These are phyloP conservation scores for Drosophila fungiperda DNA, from an alignment of 2,888 invertebrate genomes.

Conservation along the genomic window DNA sequence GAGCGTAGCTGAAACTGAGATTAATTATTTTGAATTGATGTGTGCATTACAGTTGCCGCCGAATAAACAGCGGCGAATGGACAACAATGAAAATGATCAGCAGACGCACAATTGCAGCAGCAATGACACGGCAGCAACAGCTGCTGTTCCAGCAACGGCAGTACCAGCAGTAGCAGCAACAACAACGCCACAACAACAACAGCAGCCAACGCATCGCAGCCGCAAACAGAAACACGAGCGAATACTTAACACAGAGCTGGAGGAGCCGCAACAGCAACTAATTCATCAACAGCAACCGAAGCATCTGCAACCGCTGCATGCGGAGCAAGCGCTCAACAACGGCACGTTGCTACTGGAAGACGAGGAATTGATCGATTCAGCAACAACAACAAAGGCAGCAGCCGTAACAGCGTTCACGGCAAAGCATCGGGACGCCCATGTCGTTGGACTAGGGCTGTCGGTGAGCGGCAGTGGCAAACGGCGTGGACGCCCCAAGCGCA, in stretches of 20 bases:
- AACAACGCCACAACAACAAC: conserved; percentile 21
- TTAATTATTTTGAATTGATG: background rate
- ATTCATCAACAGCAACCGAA: conserved; percentile 34
- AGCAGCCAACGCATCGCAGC: conserved; percentile 62
- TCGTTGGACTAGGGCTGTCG: conserved; percentile 4
- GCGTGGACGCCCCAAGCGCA: conserved; percentile 86
- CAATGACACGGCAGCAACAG: conserved; percentile 36
- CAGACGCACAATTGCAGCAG: conserved; percentile 67
- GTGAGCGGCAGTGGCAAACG: conserved; percentile 60
- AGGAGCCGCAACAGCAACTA: conserved; percentile 61
- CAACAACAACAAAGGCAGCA: conserved; percentile 8
- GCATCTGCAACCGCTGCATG: conserved; percentile 6
- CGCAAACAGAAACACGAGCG: conserved; percentile 82
- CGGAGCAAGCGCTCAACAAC: conserved; percentile 42
- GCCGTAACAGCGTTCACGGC: background rate
- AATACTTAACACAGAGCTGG: conserved; percentile 75
- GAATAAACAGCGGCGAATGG: conserved; percentile 73
- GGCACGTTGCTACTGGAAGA: conserved; percentile 36
- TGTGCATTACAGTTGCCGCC: conserved; percentile 56
- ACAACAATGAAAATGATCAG: conserved; percentile 70
- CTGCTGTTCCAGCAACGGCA: conserved; percentile 13
- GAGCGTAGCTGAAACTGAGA: background rate
- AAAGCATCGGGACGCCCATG: background rate
- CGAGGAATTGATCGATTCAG: conserved; percentile 7
- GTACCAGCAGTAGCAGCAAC: conserved; percentile 14